phyloP scores from a whole-genome alignment of 2,797 vertebrate genomes.

The Pelochelys cantorii region DNA sequence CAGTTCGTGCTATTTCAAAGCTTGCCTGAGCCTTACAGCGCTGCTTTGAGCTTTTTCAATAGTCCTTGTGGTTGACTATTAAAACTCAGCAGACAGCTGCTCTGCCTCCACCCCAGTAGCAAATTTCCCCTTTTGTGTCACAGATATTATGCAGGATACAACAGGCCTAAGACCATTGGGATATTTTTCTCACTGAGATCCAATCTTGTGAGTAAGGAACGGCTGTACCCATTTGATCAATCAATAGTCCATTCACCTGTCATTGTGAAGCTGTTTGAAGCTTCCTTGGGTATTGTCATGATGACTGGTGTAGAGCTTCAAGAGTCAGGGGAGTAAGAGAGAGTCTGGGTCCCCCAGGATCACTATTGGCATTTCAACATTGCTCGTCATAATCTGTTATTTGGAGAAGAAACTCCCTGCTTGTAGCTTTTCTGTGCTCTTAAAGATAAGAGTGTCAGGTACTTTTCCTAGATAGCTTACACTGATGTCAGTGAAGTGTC shows the following conservation, averaged over 20 bases:
- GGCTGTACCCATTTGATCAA: neutral
- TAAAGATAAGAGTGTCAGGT: neutral
- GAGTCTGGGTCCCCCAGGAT: neutral
- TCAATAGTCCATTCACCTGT: neutral
- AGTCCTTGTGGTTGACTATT: neutral
- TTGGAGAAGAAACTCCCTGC: neutral
- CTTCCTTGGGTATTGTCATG: neutral
- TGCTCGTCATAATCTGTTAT: neutral
- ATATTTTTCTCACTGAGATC: neutral
- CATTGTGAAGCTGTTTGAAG: neutral
- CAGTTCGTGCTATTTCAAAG: neutral
- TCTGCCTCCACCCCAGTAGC: neutral
- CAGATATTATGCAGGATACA: neutral
- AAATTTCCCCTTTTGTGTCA: neutral
- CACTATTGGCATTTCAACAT: neutral
- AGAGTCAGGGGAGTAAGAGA: neutral
- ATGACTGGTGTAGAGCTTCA: neutral
- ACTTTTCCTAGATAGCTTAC: neutral
- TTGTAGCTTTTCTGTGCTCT: neutral
- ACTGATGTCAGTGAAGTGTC: neutral
- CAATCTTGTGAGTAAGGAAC: neutral
- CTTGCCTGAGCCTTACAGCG: neutral
- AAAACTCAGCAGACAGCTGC: neutral
- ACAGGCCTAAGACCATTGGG: neutral
- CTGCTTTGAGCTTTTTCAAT: neutral